Conservation (phyloP, 2,113 vertebrate genomes). For the Crocuta crocuta region DNA sequence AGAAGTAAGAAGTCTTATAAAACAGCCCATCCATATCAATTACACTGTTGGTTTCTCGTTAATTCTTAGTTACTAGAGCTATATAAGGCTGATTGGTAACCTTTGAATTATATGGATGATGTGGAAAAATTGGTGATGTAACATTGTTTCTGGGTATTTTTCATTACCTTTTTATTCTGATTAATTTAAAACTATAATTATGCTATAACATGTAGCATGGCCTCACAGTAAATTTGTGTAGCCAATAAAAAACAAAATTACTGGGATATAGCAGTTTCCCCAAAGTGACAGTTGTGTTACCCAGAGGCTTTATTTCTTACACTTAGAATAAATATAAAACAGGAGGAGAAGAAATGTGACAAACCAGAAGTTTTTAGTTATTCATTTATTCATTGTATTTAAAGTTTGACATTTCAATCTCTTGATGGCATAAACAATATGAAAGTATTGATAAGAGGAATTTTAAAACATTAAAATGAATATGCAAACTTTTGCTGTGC, state of each 20-base stretch:
- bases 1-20: conserved; percentile 87
- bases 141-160: conserved; percentile 93
- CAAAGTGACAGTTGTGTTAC: conserved; percentile 89
- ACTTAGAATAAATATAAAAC: conserved; percentile 86
- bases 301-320: conserved; percentile 88
- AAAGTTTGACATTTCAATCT: conserved; percentile 90
- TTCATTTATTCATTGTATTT: conserved; percentile 92
- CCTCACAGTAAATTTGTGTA: conserved; percentile 95
- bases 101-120: conserved; percentile 94
- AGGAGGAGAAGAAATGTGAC: conserved; percentile 88
- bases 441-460: conserved; percentile 93
- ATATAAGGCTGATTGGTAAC: conserved; percentile 89
- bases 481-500: conserved; percentile 94
- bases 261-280: conserved; percentile 88
- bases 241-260: conserved; percentile 86
- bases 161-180: conserved; percentile 94
- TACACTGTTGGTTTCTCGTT: conserved; percentile 90
- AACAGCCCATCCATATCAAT: conserved; percentile 89
- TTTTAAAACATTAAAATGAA: conserved; percentile 91
- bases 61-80: conserved; percentile 90
- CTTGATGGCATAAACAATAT: conserved; percentile 91
- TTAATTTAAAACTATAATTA: conserved; percentile 93
- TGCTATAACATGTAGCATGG: conserved; percentile 98
- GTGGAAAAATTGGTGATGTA: conserved; percentile 93
- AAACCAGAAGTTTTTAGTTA: conserved; percentile 93